Percentiles rank a stretch among this genome's conserved stretches.
Conservation (phyloP, 1,140 invertebrate species). For the Wiebesia pumilae region DNA sequence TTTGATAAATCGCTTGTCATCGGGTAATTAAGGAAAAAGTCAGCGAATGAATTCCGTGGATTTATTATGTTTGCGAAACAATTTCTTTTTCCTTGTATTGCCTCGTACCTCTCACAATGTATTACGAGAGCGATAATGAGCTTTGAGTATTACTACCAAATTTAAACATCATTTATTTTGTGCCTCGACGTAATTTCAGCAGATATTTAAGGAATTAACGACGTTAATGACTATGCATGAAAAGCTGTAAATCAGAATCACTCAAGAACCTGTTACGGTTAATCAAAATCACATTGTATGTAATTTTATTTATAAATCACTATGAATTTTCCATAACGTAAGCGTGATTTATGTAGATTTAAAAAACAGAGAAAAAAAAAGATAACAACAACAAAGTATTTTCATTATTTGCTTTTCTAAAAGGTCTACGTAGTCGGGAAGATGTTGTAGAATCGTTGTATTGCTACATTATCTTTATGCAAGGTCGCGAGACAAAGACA, state of each 20-base stretch:
- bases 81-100: neutral
- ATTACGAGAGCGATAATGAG: neutral
- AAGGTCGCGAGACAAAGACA: slow-evolving; percentile 36
- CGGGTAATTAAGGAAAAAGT: neutral
- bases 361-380: too few relatives aligned
- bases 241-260: neutral
- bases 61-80: neutral
- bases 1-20: neutral
- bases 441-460: neutral
- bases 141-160: neutral
- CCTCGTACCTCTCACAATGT: neutral
- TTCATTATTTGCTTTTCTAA: neutral
- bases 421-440: neutral
- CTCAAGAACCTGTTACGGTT: neutral
- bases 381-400: too few relatives aligned
- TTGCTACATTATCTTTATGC: neutral
- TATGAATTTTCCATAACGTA: too few relatives aligned
- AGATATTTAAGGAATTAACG: too few relatives aligned
- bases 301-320: too few relatives aligned
- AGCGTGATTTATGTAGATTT: too few relatives aligned
- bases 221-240: neutral
- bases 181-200: neutral
- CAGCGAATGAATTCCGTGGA: neutral
- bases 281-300: neutral
- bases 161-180: neutral